Evolutionary conservation across 2,888 invertebrate genomes (phyloP).

Genomic region (Nephrotoma flavescens): DNA sequence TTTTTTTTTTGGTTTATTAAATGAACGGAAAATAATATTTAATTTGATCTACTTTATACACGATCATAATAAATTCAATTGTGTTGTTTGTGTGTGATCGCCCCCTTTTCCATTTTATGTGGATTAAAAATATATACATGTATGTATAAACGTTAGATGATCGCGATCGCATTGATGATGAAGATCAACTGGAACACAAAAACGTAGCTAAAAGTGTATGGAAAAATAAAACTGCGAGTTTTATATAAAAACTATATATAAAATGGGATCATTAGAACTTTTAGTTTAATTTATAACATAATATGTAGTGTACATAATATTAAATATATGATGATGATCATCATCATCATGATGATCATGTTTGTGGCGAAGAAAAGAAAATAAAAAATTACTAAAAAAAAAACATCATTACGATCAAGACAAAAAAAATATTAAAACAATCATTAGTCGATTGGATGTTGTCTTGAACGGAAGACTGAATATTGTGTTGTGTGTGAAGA

Average conservation of each 20-base stretch:
- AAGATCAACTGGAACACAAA: not conserved
- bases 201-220: not conserved
- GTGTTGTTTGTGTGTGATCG: not conserved
- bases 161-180: not conserved
- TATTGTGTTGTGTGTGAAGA: not conserved
- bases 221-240: not conserved
- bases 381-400: not conserved
- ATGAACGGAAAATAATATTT: not conserved
- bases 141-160: not conserved
- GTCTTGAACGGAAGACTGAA: not conserved
- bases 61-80: not conserved
- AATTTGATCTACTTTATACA: not conserved
- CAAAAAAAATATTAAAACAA: not conserved
- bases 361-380: not conserved
- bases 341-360: not conserved
- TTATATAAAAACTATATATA: not conserved
- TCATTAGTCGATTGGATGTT: conserved; percentile 1
- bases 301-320: not conserved
- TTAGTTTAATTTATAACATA: not conserved
- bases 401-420: not conserved
- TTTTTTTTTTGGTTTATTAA: not conserved
- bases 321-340: not conserved
- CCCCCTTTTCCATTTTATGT: not conserved
- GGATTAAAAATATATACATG: not conserved
- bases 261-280: not conserved